Conservation (phyloP, 2,113 vertebrate genomes). For the Otus sunia region DNA sequence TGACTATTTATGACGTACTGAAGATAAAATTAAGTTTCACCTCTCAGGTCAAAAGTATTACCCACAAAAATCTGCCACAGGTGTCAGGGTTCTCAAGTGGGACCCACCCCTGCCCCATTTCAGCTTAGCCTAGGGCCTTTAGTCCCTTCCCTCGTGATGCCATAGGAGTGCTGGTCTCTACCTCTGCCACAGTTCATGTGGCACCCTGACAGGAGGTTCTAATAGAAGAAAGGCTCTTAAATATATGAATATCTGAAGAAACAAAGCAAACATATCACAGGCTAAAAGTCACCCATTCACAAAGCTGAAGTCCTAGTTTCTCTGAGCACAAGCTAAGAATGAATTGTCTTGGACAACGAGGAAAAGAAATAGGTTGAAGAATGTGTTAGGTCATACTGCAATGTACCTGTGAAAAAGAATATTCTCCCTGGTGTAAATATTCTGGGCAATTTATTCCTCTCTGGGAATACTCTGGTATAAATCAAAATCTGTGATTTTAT, state of each 20-base stretch:
- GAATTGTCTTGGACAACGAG: neutral
- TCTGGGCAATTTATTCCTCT: neutral
- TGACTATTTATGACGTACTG: neutral
- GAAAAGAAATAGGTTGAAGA: neutral
- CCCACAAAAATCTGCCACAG: neutral
- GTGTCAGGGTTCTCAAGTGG: neutral
- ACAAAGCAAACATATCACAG: neutral
- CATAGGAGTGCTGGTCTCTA: neutral
- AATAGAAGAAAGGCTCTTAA: neutral
- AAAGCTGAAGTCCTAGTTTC: neutral
- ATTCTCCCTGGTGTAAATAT: neutral
- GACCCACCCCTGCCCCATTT: neutral
- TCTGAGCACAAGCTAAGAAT: neutral
- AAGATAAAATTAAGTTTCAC: neutral
- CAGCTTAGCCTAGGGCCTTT: neutral
- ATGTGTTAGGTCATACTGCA: neutral
- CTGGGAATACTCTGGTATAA: neutral
- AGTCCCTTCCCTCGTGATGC: neutral
- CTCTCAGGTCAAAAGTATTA: neutral
- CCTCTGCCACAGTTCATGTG: fast-evolving
- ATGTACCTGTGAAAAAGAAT: neutral
- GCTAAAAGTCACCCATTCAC: neutral
- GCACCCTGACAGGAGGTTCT: neutral
- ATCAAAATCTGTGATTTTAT: neutral
- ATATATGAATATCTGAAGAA: neutral